phyloP scores from a whole-genome alignment of 2,797 vertebrate genomes.

The Streptopelia turtur region DNA sequence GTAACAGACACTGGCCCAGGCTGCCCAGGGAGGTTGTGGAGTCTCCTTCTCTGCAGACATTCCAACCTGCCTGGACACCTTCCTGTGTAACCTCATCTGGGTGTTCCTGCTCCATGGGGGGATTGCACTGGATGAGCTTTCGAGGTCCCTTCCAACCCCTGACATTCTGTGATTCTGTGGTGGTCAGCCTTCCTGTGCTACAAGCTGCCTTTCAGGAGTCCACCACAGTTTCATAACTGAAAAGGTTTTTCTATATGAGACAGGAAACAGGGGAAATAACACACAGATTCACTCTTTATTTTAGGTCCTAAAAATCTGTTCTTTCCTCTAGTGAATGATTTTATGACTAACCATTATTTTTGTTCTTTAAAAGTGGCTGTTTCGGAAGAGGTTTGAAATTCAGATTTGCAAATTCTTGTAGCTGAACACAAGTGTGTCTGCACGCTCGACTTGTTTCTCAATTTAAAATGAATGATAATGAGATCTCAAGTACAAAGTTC shows the following conservation, averaged over 20 bases:
- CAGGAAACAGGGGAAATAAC: not conserved
- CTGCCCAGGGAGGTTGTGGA: too few species aligned
- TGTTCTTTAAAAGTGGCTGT: not conserved
- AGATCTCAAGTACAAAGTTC: not conserved
- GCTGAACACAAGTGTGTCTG: not conserved
- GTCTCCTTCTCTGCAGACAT: too few species aligned
- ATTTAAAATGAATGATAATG: not conserved
- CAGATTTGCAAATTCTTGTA: not conserved
- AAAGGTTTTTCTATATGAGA: not conserved
- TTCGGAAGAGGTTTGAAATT: not conserved
- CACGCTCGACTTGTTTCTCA: not conserved
- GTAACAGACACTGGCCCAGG: too few species aligned
- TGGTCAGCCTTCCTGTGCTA: not conserved
- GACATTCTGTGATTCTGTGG: not conserved
- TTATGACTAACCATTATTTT: not conserved
- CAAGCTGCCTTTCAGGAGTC: not conserved
- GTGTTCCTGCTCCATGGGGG: too few species aligned
- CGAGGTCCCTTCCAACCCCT: too few species aligned
- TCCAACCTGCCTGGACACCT: too few species aligned
- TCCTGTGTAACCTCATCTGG: too few species aligned
- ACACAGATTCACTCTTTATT: not conserved
- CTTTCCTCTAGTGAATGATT: not conserved
- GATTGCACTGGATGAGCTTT: too few species aligned
- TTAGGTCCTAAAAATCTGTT: not conserved
- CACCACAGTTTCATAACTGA: not conserved